Conservation (phyloP, 2,797 vertebrate genomes). For the Melanogrammus aeglefinus region DNA sequence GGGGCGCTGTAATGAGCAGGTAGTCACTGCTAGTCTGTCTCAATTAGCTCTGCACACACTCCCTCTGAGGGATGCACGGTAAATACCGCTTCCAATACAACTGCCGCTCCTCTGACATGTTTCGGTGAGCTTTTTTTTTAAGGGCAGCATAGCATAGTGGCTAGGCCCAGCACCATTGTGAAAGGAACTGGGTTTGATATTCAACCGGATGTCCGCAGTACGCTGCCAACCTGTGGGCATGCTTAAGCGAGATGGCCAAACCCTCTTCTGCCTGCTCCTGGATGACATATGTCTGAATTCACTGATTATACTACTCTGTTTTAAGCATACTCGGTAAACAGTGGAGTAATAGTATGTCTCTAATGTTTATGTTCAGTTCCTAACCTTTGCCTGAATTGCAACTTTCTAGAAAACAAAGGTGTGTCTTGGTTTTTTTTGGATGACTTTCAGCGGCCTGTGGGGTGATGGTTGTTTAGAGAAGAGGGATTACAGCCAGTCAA, state of each 20-base stretch:
- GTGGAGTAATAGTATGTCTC: neutral
- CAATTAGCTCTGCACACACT: constrained; percentile 47
- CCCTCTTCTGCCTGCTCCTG: neutral
- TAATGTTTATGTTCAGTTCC: constrained; percentile 11
- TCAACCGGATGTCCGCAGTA: no score
- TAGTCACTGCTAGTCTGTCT: constrained; percentile 47
- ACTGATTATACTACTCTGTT: neutral
- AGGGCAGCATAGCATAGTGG: neutral
- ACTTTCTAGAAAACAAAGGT: constrained; percentile 31
- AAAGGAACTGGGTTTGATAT: neutral
- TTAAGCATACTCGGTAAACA: neutral
- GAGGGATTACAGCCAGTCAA: constrained; percentile 40
- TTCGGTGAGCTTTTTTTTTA: neutral
- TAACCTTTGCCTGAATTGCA: neutral
- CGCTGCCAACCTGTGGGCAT: no score
- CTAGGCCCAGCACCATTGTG: neutral
- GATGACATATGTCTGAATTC: neutral
- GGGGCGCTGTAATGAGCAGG: constrained; percentile 64
- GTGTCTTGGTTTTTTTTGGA: constrained; percentile 19
- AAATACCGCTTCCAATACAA: constrained; percentile 38
- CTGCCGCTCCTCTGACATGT: neutral
- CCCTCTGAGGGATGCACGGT: constrained; percentile 46
- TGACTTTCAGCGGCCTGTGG: constrained; percentile 38
- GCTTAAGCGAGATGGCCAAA: no score
- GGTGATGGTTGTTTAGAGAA: constrained; percentile 38